These are phyloP conservation scores for Plusia festucae DNA, from an alignment of 2,888 invertebrate species.

Conservation along the genomic window DNA sequence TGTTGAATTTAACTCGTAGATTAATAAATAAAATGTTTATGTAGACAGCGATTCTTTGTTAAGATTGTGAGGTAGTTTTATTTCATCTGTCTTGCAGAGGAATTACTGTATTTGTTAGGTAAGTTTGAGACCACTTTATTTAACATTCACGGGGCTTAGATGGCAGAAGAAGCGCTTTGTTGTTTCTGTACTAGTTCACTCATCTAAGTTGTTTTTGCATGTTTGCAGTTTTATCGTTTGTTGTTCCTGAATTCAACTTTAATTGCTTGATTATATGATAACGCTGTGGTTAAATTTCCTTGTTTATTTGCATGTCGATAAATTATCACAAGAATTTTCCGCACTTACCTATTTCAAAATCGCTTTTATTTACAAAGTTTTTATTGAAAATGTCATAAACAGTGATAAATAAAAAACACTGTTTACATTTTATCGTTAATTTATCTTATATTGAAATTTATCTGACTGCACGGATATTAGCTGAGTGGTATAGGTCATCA, in stretches of 20 bases:
- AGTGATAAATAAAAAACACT: background rate
- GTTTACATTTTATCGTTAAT: background rate
- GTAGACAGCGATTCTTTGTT: background rate
- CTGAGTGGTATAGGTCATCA: too few species aligned
- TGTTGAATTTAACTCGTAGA: background rate
- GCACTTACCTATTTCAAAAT: background rate
- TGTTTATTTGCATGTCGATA: slow-evolving; percentile 4
- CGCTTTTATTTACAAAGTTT: background rate
- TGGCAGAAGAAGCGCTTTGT: background rate
- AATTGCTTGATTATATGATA: background rate
- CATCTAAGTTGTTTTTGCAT: background rate
- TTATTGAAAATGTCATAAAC: too few species aligned
- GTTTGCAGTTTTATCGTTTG: background rate
- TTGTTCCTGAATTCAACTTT: background rate
- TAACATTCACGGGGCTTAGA: background rate
- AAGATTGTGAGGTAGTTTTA: background rate
- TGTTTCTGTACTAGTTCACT: background rate
- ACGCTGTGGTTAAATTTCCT: slow-evolving; percentile 4
- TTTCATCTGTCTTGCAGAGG: background rate
- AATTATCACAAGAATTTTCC: background rate
- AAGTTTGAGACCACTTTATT: background rate
- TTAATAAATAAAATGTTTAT: background rate
- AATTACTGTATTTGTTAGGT: background rate
- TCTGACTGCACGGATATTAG: too few species aligned
- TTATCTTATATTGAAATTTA: too few species aligned